These are phyloP conservation scores for Eurytoma californica DNA, from an alignment of 2,888 invertebrate genomes.

Conservation along the genomic window DNA sequence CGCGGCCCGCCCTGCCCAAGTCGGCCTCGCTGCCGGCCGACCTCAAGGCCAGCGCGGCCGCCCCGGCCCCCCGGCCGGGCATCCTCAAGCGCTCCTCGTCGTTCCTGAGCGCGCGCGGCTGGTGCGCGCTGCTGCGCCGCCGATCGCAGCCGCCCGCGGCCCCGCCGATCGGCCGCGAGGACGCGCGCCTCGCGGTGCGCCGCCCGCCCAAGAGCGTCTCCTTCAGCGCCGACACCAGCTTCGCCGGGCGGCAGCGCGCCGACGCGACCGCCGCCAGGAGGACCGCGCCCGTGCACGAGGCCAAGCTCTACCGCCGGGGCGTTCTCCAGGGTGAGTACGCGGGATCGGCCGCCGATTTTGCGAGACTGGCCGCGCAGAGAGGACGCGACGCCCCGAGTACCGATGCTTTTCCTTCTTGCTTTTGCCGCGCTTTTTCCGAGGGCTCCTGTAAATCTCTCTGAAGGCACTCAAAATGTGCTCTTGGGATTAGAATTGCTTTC, in stretches of 20 bases:
- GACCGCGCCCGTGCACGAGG: slow-evolving; percentile 69
- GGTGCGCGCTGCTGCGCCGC: background rate
- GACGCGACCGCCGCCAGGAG: background rate
- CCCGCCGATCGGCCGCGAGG: slow-evolving; percentile 54
- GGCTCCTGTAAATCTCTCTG: no score
- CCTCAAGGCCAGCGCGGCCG: background rate
- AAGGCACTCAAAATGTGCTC: background rate
- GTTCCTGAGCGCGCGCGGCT: slow-evolving; percentile 58
- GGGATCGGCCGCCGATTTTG: background rate
- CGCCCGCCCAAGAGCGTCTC: slow-evolving; percentile 68
- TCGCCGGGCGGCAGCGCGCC: slow-evolving; percentile 51
- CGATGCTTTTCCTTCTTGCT: no score
- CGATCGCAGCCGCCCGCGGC: background rate
- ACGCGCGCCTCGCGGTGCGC: background rate
- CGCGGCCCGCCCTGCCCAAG: slow-evolving; percentile 58
- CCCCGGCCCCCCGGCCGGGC: slow-evolving; percentile 27
- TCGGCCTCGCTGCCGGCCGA: slow-evolving; percentile 64
- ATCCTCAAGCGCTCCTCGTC: slow-evolving; percentile 65
- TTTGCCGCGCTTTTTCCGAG: no score
- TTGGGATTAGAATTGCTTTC: no score
- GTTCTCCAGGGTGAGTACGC: slow-evolving; percentile 68
- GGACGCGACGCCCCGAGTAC: background rate
- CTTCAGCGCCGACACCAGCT: slow-evolving; percentile 71
- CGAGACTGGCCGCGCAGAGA: background rate
- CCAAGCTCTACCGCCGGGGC: slow-evolving; percentile 70